Conservation (phyloP, 1,140 invertebrate genomes). For the Drosophila sulfurigaster region DNA sequence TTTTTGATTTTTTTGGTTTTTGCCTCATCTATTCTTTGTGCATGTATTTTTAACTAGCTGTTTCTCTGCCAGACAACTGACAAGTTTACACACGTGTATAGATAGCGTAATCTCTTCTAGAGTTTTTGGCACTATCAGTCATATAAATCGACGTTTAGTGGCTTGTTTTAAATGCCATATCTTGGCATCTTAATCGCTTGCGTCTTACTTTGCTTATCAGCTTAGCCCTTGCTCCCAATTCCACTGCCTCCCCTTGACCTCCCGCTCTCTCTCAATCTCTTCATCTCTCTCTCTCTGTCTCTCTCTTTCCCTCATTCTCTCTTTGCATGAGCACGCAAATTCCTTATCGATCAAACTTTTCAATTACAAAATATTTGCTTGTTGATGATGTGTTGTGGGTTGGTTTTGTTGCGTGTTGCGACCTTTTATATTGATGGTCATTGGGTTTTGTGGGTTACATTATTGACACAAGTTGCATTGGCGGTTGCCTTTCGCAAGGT, state of each 20-base stretch:
- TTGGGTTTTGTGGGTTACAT: slow-evolving; percentile 29
- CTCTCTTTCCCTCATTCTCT: neutral
- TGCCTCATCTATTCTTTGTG: slow-evolving; percentile 34
- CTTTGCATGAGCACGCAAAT: slow-evolving; percentile 59
- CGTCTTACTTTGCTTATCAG: slow-evolving; percentile 56
- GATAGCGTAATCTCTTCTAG: slow-evolving; percentile 62
- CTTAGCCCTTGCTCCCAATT: slow-evolving; percentile 50
- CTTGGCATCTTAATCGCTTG: slow-evolving; percentile 65
- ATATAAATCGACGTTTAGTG: slow-evolving; percentile 22
- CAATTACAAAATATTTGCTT: slow-evolving; percentile 49
- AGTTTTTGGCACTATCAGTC: slow-evolving; percentile 33
- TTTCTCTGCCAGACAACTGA: slow-evolving; percentile 46
- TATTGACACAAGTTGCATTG: slow-evolving; percentile 60
- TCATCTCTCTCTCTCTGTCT: neutral
- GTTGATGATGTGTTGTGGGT: neutral
- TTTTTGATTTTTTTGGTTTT: slow-evolving; percentile 10
- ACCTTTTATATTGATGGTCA: slow-evolving; percentile 63
- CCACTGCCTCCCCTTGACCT: slow-evolving; percentile 20
- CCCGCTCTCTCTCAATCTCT: slow-evolving; percentile 6
- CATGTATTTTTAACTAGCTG: slow-evolving; percentile 55
- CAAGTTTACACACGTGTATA: slow-evolving; percentile 9
- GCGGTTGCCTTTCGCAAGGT: slow-evolving; percentile 59
- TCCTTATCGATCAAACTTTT: slow-evolving; percentile 81
- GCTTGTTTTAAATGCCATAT: slow-evolving; percentile 43
- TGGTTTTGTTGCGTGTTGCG: slow-evolving; percentile 59